Evolutionary conservation across 1,140 invertebrate species (phyloP).

Genomic region (Sarcophaga bullata): DNA sequence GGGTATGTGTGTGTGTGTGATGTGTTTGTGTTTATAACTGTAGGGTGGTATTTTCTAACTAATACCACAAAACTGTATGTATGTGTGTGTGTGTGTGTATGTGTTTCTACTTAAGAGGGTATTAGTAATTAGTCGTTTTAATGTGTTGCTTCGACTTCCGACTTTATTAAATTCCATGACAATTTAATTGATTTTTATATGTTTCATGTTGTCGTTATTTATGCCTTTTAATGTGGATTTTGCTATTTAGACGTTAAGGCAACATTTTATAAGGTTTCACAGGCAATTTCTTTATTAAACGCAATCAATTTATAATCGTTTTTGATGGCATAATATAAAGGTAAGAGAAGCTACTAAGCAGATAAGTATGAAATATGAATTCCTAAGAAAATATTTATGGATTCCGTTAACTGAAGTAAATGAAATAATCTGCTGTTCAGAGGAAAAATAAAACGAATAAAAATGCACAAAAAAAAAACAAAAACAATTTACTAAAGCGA

Average conservation of each 20-base stretch:
- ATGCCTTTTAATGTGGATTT: conserved; percentile 22
- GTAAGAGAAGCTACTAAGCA: too few relatives aligned
- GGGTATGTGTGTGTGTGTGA: not conserved
- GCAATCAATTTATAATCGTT: not conserved
- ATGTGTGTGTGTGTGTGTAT: not conserved
- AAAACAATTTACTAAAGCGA: too few relatives aligned
- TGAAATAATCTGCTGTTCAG: too few relatives aligned
- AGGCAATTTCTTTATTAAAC: not conserved
- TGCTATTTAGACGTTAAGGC: not conserved
- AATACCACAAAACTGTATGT: too few relatives aligned
- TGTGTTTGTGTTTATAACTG: not conserved
- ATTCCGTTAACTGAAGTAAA: too few relatives aligned
- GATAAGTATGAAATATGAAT: too few relatives aligned
- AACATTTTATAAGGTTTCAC: not conserved
- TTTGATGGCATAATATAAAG: too few relatives aligned
- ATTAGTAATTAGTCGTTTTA: conserved; percentile 16
- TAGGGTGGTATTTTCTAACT: not conserved
- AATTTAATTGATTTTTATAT: conserved; percentile 25
- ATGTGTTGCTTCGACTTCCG: conserved; percentile 23
- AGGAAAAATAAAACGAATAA: too few relatives aligned
- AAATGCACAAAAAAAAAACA: too few relatives aligned
- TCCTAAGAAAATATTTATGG: too few relatives aligned
- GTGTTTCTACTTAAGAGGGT: not conserved
- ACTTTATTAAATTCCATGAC: conserved; percentile 11
- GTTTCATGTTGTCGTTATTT: not conserved